These are phyloP conservation scores for Auanema sp. DNA, from an alignment of 2,888 invertebrate species.

Conservation along the genomic window DNA sequence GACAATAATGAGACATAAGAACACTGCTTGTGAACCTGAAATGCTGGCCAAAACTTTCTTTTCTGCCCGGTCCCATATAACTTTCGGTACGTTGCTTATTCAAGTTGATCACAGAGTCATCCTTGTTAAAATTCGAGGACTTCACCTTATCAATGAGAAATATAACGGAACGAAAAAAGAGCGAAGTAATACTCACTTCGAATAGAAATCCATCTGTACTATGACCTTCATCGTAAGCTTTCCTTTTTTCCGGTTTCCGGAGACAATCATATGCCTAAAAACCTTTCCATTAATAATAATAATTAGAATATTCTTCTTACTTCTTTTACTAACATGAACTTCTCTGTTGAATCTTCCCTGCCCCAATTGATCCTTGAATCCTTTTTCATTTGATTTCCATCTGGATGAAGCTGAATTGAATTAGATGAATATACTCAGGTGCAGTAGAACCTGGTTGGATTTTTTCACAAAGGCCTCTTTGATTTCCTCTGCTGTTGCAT, in stretches of 20 bases:
- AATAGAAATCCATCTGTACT: conserved; percentile 17
- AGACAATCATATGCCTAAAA: conserved; percentile 20
- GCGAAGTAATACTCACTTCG: conserved; percentile 6
- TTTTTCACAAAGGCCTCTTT: conserved; percentile 56
- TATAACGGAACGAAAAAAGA: neutral
- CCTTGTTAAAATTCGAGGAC: conserved; percentile 7
- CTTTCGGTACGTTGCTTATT: conserved; percentile 13
- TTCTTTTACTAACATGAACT: conserved; percentile 21
- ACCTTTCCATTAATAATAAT: neutral
- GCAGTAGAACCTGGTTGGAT: conserved; percentile 40
- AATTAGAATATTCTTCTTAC: neutral
- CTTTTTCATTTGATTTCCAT: neutral
- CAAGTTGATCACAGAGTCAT: conserved; percentile 12
- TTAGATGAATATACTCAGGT: no score
- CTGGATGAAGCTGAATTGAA: conserved; percentile 22
- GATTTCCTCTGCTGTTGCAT: conserved; percentile 46
- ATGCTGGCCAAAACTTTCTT: neutral
- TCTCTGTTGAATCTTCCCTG: conserved; percentile 13
- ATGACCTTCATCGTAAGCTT: conserved; percentile 13
- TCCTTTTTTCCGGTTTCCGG: conserved; percentile 13
- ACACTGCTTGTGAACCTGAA: conserved; percentile 14
- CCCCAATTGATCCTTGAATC: conserved; percentile 18
- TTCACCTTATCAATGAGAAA: conserved; percentile 10
- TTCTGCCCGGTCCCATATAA: conserved; percentile 11
- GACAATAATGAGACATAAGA: neutral